These are phyloP conservation scores for Periplaneta americana DNA, from an alignment of 1,140 invertebrate species.

Conservation along the genomic window DNA sequence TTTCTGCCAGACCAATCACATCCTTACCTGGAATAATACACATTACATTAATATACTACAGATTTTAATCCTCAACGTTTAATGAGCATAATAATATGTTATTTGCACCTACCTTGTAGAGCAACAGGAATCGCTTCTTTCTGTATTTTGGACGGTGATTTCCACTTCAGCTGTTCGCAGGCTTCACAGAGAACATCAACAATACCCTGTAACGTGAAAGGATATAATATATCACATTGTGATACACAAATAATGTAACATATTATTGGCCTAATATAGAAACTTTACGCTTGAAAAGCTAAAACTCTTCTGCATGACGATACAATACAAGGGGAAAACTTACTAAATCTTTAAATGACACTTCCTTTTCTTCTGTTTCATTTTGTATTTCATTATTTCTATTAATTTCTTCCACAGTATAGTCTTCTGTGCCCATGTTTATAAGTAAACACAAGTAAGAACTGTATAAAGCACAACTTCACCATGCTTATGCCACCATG, in stretches of 20 bases:
- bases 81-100: background rate
- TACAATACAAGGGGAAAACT: slow-evolving; percentile 22
- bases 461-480: no score
- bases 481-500: no score
- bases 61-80: background rate
- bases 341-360: slow-evolving; percentile 58
- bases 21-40: slow-evolving; percentile 61
- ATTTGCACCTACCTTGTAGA: slow-evolving; percentile 56
- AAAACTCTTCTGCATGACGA: slow-evolving; percentile 13
- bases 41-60: background rate
- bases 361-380: slow-evolving; percentile 29
- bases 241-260: background rate
- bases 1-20: slow-evolving; percentile 95
- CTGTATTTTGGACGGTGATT: slow-evolving; percentile 90
- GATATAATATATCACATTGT: background rate
- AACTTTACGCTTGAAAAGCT: background rate
- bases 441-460: no score
- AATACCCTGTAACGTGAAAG: slow-evolving; percentile 62
- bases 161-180: slow-evolving; percentile 91
- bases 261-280: background rate
- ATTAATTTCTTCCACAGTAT: no score
- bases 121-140: slow-evolving; percentile 87
- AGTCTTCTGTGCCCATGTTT: no score
- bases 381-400: slow-evolving; percentile 23
- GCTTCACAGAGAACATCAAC: slow-evolving; percentile 87